Evolutionary conservation across 2,797 vertebrate species (phyloP).

Genomic region (Falco biarmicus): DNA sequence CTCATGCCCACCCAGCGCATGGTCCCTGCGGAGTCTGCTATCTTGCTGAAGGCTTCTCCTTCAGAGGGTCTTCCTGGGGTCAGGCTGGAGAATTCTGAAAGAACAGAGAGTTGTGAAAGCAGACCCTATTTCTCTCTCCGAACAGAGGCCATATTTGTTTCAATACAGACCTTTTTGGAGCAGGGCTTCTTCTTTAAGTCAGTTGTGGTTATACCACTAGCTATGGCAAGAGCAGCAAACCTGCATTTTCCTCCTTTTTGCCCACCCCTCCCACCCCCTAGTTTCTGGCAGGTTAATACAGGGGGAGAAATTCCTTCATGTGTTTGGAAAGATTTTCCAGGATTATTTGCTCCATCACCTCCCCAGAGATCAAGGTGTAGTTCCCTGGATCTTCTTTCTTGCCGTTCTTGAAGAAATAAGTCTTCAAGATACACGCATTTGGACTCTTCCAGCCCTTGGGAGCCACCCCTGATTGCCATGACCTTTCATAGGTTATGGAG

Average conservation of each 20-base stretch:
- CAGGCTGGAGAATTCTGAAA: neutral
- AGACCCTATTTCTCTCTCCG: neutral
- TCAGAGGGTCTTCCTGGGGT: neutral
- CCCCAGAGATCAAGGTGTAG: neutral
- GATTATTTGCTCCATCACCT: neutral
- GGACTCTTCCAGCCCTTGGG: neutral
- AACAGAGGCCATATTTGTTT: neutral
- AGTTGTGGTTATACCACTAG: neutral
- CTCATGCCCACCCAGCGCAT: rapidly evolving
- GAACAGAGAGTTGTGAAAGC: rapidly evolving
- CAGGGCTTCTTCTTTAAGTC: neutral
- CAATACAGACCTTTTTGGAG: neutral
- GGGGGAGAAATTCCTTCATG: neutral
- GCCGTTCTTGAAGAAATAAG: neutral
- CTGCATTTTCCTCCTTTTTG: neutral
- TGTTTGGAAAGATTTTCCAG: neutral
- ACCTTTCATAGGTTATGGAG: neutral
- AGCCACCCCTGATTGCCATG: neutral
- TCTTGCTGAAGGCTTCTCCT: neutral
- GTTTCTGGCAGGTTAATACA: neutral
- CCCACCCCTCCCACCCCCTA: neutral
- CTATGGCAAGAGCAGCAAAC: neutral
- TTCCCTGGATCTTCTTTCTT: neutral
- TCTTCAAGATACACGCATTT: too few species aligned
- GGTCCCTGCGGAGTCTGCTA: neutral